Percentiles rank a stretch among this genome's conserved stretches.
Evolutionary conservation across 2,797 vertebrate species (phyloP).

Genomic region (Miichthys miiuy): DNA sequence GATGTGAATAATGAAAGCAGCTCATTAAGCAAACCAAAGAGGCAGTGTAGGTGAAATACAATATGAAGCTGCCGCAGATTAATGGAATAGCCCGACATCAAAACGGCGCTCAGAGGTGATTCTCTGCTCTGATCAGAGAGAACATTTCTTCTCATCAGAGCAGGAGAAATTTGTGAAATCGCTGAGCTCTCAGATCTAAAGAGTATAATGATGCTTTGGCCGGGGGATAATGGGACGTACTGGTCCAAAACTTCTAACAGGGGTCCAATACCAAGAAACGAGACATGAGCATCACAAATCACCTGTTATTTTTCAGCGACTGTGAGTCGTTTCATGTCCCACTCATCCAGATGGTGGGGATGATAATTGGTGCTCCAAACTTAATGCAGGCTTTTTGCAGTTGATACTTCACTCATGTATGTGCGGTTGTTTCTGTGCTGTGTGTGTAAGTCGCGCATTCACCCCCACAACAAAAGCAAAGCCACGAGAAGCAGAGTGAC

Average conservation of each 20-base stretch:
- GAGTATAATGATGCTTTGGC: constrained; percentile 45
- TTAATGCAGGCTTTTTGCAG: constrained; percentile 56
- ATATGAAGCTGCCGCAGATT: constrained; percentile 28
- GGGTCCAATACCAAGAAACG: constrained; percentile 35
- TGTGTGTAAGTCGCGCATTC: neutral
- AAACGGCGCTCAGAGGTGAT: constrained; percentile 26
- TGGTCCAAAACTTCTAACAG: constrained; percentile 44
- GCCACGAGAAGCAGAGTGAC: constrained; percentile 8
- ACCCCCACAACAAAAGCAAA: constrained; percentile 32
- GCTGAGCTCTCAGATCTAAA: constrained; percentile 45
- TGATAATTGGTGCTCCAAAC: constrained; percentile 64
- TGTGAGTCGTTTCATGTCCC: constrained; percentile 51
- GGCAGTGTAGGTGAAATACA: constrained; percentile 16
- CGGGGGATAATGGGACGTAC: constrained; percentile 27
- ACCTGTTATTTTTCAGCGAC: constrained; percentile 44
- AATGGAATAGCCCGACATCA: constrained; percentile 33
- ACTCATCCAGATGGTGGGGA: constrained; percentile 56
- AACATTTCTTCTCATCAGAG: constrained; percentile 48
- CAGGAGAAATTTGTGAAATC: constrained; percentile 34
- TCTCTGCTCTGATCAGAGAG: constrained; percentile 35
- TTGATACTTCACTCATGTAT: constrained; percentile 42
- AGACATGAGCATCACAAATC: constrained; percentile 41
- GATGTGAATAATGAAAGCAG: constrained; percentile 33
- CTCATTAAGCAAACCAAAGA: constrained; percentile 50
- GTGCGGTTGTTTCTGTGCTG: neutral